A percentile compares a stretch with the other conserved stretches of the same genome.
These are phyloP conservation scores for Drosophila tani DNA, from an alignment of 1,140 invertebrate species.

Conservation along the genomic window DNA sequence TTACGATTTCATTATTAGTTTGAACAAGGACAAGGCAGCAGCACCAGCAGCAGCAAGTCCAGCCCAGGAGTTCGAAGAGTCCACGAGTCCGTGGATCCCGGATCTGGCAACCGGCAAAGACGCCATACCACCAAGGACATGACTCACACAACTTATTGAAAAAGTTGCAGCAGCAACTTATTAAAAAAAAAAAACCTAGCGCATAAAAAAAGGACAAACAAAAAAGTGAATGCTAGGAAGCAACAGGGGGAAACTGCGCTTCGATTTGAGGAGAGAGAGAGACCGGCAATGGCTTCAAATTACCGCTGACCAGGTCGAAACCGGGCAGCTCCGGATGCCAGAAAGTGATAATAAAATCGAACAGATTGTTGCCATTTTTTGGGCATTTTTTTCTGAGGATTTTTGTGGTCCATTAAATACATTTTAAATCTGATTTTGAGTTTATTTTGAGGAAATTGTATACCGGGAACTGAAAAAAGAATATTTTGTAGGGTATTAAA, in stretches of 20 bases:
- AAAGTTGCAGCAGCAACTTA: slow-evolving; percentile 65
- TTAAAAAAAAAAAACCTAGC: slow-evolving; percentile 22
- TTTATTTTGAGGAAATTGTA: too few relatives aligned
- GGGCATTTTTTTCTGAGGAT: too few relatives aligned
- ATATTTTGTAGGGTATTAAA: too few relatives aligned
- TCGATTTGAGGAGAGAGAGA: neutral
- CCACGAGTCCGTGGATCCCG: slow-evolving; percentile 2
- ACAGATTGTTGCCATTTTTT: slow-evolving; percentile 20
- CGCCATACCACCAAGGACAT: slow-evolving; percentile 36
- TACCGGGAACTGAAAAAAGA: too few relatives aligned
- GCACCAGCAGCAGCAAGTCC: slow-evolving; percentile 3
- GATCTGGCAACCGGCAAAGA: slow-evolving; percentile 33
- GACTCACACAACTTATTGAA: slow-evolving; percentile 75
- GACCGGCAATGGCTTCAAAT: slow-evolving; percentile 34
- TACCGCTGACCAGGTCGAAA: slow-evolving; percentile 27
- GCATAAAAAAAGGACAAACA: neutral
- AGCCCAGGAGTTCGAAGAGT: neutral
- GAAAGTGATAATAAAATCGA: slow-evolving; percentile 15
- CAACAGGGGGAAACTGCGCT: neutral
- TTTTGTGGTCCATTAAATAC: neutral
- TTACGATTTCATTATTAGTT: slow-evolving; percentile 84
- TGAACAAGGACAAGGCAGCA: slow-evolving; percentile 64
- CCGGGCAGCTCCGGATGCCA: neutral
- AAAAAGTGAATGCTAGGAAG: neutral
- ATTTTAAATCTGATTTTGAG: neutral